phyloP scores from a whole-genome alignment of 2,113 vertebrate species.

The Ageneiosus marmoratus region DNA sequence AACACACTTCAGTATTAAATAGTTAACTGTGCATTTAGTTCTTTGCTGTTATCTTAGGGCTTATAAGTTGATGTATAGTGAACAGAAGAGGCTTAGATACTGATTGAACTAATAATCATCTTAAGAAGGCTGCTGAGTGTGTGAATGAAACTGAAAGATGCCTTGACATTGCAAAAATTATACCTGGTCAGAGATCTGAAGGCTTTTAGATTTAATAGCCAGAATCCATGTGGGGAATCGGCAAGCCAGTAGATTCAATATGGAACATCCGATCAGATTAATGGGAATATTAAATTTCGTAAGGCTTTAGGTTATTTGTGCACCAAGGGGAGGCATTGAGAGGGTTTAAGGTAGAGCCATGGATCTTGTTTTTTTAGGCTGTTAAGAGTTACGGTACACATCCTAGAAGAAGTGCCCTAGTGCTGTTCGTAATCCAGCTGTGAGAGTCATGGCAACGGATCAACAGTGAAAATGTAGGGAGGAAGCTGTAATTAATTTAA shows the following conservation, averaged over 20 bases:
- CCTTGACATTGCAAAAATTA: constrained; percentile 32
- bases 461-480: neutral
- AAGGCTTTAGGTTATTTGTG: constrained; percentile 29
- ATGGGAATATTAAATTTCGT: constrained; percentile 55
- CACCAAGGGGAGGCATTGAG: constrained; percentile 8
- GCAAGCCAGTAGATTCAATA: constrained; percentile 66
- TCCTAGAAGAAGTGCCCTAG: constrained; percentile 9
- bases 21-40: neutral
- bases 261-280: constrained; percentile 66
- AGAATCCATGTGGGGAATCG: constrained; percentile 65
- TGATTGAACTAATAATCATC: neutral
- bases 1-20: neutral
- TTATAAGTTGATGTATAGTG: neutral
- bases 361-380: constrained; percentile 34
- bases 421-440: neutral
- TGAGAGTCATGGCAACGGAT: constrained; percentile 9
- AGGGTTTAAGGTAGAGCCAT: constrained; percentile 2
- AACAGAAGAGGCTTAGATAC: constrained; percentile 1
- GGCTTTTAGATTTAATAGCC: constrained; percentile 58
- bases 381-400: neutral
- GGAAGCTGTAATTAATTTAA: too few species aligned
- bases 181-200: constrained; percentile 37
- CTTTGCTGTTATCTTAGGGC: neutral
- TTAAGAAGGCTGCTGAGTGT: neutral
- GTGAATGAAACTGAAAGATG: constrained; percentile 6